A percentile compares a stretch with the other conserved stretches of the same genome.
Evolutionary conservation across 2,797 vertebrate species (phyloP).

Genomic region (Dicrostonyx torquatus): DNA sequence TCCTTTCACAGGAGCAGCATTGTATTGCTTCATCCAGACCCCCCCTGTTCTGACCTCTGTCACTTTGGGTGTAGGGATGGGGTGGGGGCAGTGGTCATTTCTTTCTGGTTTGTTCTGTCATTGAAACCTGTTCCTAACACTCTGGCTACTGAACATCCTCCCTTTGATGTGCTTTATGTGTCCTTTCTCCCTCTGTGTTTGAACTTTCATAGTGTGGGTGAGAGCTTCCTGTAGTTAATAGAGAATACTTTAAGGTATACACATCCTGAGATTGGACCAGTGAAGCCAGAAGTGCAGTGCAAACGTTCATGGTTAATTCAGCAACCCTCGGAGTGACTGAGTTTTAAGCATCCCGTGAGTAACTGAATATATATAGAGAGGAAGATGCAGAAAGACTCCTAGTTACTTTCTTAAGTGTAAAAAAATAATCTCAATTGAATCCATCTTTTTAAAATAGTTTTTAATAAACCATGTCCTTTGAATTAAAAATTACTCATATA

Average conservation of each 20-base stretch:
- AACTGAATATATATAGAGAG: background rate
- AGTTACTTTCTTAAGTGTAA: background rate
- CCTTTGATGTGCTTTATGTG: background rate
- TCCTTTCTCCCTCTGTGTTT: background rate
- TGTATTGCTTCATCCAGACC: background rate
- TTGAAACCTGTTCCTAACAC: background rate
- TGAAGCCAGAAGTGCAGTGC: background rate
- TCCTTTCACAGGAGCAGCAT: background rate
- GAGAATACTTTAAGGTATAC: background rate
- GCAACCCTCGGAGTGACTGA: background rate
- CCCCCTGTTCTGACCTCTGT: background rate
- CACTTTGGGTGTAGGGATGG: background rate
- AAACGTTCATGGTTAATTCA: background rate
- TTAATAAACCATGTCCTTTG: background rate
- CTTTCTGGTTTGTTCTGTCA: background rate
- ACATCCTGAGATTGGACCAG: background rate
- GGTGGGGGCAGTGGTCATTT: background rate
- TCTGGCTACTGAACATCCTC: background rate
- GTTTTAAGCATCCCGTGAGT: background rate
- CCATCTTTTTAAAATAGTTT: constrained; percentile 9
- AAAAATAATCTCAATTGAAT: background rate
- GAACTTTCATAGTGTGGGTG: background rate
- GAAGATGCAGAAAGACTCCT: background rate
- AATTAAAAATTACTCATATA: background rate
- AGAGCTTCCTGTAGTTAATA: background rate